phyloP scores from a whole-genome alignment of 1,140 invertebrate species.

The Propsilocerus akamusi region DNA sequence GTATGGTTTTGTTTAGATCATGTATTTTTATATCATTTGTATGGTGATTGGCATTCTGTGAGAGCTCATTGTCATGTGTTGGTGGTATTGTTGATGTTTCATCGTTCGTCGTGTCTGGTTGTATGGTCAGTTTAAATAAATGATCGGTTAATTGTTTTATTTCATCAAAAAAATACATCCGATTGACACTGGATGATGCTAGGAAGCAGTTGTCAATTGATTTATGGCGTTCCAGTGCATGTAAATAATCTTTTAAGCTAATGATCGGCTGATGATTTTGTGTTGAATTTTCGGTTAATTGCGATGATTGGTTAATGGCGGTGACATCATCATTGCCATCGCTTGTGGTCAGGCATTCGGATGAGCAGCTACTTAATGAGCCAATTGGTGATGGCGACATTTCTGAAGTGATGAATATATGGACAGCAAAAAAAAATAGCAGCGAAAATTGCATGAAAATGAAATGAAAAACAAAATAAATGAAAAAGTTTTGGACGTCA shows the following conservation, averaged over 20 bases:
- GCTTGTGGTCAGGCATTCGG: background rate
- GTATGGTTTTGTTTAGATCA: too few relatives aligned
- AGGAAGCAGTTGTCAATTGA: background rate
- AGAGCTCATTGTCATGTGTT: background rate
- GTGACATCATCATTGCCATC: background rate
- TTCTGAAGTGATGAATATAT: background rate
- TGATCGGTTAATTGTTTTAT: constrained; percentile 62
- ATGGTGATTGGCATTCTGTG: background rate
- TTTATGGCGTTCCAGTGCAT: background rate
- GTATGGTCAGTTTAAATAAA: constrained; percentile 47
- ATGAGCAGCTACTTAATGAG: background rate
- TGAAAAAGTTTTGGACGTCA: too few relatives aligned
- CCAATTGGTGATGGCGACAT: background rate
- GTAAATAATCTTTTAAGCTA: constrained; percentile 1
- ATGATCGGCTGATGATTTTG: background rate
- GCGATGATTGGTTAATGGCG: background rate
- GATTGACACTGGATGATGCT: constrained; percentile 5
- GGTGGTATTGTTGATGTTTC: constrained; percentile 21
- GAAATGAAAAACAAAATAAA: too few relatives aligned
- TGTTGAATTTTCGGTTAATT: constrained; percentile 1
- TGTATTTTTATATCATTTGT: too few relatives aligned
- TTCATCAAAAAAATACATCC: constrained; percentile 53
- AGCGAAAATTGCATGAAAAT: too few relatives aligned
- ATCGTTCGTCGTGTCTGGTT: constrained; percentile 30
- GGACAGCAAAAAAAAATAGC: too few relatives aligned